Base-by-base conservation (phyloP, 2,113 vertebrate genomes). In the Parotia lawesii region DNA sequence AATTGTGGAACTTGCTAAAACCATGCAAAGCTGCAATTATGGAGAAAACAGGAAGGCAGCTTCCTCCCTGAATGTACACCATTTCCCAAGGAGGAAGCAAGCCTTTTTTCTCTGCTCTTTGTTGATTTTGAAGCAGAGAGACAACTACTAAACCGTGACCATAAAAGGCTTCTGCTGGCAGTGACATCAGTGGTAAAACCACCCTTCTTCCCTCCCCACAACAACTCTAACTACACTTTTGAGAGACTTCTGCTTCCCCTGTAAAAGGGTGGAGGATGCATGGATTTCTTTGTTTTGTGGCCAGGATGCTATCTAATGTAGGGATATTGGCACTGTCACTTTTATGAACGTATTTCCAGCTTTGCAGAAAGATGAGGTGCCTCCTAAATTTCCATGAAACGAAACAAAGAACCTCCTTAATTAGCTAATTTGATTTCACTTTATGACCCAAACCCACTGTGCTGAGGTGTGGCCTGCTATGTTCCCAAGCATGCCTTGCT, bases 41-140 rank as follows among this genome's bases (percentile, higher is more conserved):
- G 84, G 96, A 97, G 96, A 98, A 99, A 99, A 99, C 99, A 99
- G 99, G 99, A 99, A 99, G 98, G 94, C 96, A 96, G 90, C 97
- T 98, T 99, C 98, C 98, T 98, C 98, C 97, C 98, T 95, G 97
- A 98, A 97, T 92, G 87, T 97, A 95, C 97, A 97, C 97, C 94
- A 94, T 98, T 99, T 99, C 99, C 99, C 98, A 98, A 97, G 97
- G 98, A 98, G 98, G 97, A 98, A 98, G 96, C 94, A 66, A 96
- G 95, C 79, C 96, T 96, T 93, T 92, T 97, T 97, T 95, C 96
- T 97, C 51, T 93, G 94, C 83, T 97, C 97, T 98, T 97, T 98
- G 96, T 98, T 98, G 98, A 97, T 96, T 98, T 96, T 97, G 96
- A 96, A 98, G 97, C 96, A 89, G 96, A 97, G 95, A 95, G 94